Base-by-base conservation (phyloP, 1,140 invertebrate genomes). In the Ceratina japonica region DNA sequence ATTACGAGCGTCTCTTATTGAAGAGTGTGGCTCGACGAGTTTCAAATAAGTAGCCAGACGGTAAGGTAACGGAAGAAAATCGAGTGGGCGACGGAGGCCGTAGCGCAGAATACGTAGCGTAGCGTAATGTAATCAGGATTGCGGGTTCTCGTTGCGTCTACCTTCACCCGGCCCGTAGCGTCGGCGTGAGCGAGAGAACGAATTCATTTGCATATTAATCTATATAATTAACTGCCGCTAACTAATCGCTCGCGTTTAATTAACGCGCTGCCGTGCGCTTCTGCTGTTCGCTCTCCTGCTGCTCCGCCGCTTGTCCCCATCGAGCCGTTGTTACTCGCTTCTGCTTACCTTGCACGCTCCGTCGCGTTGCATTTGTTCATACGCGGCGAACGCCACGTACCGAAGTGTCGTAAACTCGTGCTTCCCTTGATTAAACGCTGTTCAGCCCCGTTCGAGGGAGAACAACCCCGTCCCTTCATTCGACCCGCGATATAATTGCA, bases 171-270 rank as follows among this genome's bases (percentile, higher is more conserved):
- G 22, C 20, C 24, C 31, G 22, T 8, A 10, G 7, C 22, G 12
- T 13, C 31, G 61, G 10, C 44, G 27, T 16, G 44, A 62, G 3
- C 44, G 79, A 44, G 37, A 44, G 37, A 10, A 68, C 51, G 66
- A 72, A 63, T 70, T 62, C 77, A 87, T 87, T 87, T 83, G 83
- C 86, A 87, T 87, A 87, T 87, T 87, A 87, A 87, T 87, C 81
- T 82, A 83, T 86, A 87, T 88, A 88, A 86, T 87, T 87, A 87
- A 86, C 80, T 78, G 84, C 59, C 64, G 69, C 84, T 81, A 80
- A 86, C 79, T 86, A 87, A 88, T 88, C 87, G 84, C 76, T 74
- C 73, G 76, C 76, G 66, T 86, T 87, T 85, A 87, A 88, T 88
- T 86, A 86, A 76, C 73, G 69, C 75, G 79, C 52, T 56, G 22